Conservation (phyloP, 2,113 vertebrate species). For the Cyphomyrus plagiostoma region DNA sequence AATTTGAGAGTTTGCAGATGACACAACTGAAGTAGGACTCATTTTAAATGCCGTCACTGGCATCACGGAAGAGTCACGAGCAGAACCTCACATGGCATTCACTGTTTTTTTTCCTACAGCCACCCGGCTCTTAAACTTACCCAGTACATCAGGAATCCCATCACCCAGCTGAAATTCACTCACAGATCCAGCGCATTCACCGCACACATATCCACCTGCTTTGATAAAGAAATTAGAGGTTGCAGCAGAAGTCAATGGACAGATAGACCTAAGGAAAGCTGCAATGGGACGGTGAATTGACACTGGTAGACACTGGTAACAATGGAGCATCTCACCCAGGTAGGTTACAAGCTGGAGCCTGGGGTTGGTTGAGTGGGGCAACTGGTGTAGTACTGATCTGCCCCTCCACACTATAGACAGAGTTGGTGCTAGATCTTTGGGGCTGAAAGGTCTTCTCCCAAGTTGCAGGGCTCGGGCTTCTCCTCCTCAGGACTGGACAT, state of each 20-base stretch:
- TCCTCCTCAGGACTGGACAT: too few relatives aligned
- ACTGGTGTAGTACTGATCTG: background rate
- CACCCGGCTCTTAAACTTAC: background rate
- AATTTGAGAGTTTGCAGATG: background rate
- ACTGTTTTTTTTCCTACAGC: background rate
- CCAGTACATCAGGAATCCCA: background rate
- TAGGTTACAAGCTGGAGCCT: background rate
- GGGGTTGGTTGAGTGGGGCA: background rate
- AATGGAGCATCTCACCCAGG: background rate
- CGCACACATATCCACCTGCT: too few relatives aligned
- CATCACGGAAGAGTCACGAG: background rate
- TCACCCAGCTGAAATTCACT: background rate
- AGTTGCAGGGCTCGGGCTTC: background rate
- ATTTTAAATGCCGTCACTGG: background rate
- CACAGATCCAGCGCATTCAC: background rate
- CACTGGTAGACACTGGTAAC: background rate
- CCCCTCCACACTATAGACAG: background rate
- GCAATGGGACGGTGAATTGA: background rate
- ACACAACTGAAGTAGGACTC: background rate
- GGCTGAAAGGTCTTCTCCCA: background rate
- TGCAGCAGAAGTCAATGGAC: too few relatives aligned
- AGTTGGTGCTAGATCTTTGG: background rate
- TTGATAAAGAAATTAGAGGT: too few relatives aligned
- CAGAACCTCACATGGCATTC: background rate
- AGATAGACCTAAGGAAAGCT: too few relatives aligned